Evolutionary conservation across 2,888 invertebrate species (phyloP), one percentile per base, ranked within the genome.

Genomic region (Parascotia fuliginaria): DNA sequence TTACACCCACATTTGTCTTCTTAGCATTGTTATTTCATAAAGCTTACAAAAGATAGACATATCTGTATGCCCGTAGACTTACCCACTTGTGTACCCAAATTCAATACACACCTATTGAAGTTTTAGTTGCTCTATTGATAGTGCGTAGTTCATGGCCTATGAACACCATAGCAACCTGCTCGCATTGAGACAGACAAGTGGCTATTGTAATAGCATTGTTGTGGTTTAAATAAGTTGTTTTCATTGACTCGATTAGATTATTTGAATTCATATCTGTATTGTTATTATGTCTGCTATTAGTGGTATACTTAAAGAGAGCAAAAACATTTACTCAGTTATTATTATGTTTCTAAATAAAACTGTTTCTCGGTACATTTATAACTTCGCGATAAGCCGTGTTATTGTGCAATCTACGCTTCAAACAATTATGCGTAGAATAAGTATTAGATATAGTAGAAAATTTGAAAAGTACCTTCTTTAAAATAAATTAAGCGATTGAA

Each of bases 111-210:
- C 9, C 3, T 13, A 24, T n/a, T 24, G 15, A 38, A 41, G 22
- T 44, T 11, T 45, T 16, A 24, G 14, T 1, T 9, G 13, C 7
- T 24, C 4, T 15, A 14, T n/a, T 3, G 22, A 38, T 58, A 66
- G 67, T 63, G 66, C 42, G 31, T 16, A 7, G 37, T 58, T 64
- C 63, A 64, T 52, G 63, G 59, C 54, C 38, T 37, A 14, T 62
- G 48, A 24, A 31, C 48, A 46, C 42, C 55, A 57, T 47, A 57
- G 29, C 1, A 47, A 58, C 47, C 36, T 47, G 41, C 9, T 36
- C 12, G 13, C 41, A 42, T 58, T 50, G 52, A 44, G 22, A 37
- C 27, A 39, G 39, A 38, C 44, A 11, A 28, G 31, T 44, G 13
- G 31, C 4, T n/a, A 33, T 9, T 9, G 39, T 12, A 28, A 11